A percentile compares a stretch with the other conserved stretches of the same genome.
phyloP scores from a whole-genome alignment of 1,140 invertebrate species.

The Whitmania pigra region DNA sequence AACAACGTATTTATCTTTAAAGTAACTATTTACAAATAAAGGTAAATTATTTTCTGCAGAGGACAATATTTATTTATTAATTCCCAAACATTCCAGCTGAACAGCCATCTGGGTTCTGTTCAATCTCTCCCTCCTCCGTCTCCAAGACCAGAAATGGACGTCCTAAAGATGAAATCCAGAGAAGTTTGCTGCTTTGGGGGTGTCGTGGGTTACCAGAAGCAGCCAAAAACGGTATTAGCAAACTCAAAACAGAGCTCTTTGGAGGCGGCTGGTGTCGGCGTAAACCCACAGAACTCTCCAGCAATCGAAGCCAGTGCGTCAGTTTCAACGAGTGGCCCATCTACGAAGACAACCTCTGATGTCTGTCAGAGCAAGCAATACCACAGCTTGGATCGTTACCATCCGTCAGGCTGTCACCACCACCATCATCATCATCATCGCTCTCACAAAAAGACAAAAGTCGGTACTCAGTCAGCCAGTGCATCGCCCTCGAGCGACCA shows the following conservation, averaged over 20 bases:
- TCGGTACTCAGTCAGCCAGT: not conserved
- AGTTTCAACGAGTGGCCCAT: not conserved
- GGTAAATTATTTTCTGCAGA: too few species aligned
- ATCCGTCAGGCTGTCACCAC: not conserved
- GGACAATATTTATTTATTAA: too few species aligned
- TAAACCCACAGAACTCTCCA: not conserved
- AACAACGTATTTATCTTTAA: too few species aligned
- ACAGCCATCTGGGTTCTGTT: too few species aligned
- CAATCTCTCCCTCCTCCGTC: too few species aligned
- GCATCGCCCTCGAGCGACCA: conserved; percentile 6
- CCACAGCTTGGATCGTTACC: not conserved
- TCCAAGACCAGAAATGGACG: not conserved
- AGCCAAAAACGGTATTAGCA: too few species aligned
- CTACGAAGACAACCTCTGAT: not conserved
- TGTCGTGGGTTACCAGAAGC: not conserved
- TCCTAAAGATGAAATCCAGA: not conserved
- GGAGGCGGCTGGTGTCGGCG: too few species aligned
- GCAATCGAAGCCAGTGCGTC: not conserved
- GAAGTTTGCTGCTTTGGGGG: conserved; percentile 11
- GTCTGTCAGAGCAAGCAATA: conserved; percentile 7
- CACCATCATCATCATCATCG: conserved; percentile 8
- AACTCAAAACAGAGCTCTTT: too few species aligned
- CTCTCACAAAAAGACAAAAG: conserved; percentile 5
- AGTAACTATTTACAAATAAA: too few species aligned
- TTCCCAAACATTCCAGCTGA: too few species aligned